These are phyloP conservation scores for Ariopsis seemanni DNA, from an alignment of 2,113 vertebrate species.

Conservation along the genomic window DNA sequence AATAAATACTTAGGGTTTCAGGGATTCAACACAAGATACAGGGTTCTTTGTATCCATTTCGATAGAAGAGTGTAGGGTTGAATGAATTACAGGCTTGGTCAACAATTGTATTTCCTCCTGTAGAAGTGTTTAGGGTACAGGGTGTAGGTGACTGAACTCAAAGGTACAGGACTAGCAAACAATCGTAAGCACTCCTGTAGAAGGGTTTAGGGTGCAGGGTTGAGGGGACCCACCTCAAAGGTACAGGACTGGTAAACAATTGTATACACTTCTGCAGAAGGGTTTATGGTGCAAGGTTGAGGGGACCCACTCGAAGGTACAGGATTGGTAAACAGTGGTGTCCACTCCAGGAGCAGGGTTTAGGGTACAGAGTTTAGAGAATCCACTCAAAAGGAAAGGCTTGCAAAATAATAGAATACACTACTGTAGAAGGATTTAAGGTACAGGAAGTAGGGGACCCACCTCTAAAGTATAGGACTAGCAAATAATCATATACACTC, in stretches of 20 bases:
- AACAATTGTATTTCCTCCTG: not conserved
- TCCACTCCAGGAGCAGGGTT: not conserved
- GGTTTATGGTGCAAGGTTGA: not conserved
- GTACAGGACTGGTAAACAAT: too few species aligned
- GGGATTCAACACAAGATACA: not conserved
- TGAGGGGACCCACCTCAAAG: not conserved
- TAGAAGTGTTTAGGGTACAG: not conserved
- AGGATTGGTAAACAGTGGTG: not conserved
- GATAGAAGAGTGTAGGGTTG: not conserved
- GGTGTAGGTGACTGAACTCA: not conserved
- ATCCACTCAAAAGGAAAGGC: not conserved
- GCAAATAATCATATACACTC: not conserved
- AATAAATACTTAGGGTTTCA: not conserved
- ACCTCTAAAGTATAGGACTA: not conserved
- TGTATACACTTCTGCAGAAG: not conserved
- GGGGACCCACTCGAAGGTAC: not conserved
- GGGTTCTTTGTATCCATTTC: not conserved
- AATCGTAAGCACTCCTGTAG: not conserved
- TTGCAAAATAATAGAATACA: not conserved
- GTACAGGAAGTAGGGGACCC: not conserved
- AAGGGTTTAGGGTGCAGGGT: not conserved
- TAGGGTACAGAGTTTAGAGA: not conserved
- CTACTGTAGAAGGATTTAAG: not conserved
- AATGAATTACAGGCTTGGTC: not conserved
- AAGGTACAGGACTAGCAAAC: not conserved